Evolutionary conservation across 1,140 invertebrate species (phyloP).

Genomic region (Lepidurus arcticus): DNA sequence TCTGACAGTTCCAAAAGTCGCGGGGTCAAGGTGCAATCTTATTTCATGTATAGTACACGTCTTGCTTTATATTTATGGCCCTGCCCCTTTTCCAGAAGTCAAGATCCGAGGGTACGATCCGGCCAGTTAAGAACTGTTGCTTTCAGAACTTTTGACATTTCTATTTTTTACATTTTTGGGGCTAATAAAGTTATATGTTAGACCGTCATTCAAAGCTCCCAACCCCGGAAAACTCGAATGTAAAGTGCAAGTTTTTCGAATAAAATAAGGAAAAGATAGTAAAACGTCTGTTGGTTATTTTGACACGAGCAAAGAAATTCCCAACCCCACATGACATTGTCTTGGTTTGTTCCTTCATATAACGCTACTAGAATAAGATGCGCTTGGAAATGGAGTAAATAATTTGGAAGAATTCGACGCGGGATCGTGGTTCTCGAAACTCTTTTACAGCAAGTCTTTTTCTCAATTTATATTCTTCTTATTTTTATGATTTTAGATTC

Average conservation of each 20-base stretch:
- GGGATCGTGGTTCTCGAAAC: no score
- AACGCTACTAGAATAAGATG: not conserved
- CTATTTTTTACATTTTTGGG: not conserved
- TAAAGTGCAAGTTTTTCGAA: no score
- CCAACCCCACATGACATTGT: not conserved
- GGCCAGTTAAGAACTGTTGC: not conserved
- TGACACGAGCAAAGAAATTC: not conserved
- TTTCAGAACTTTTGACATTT: not conserved
- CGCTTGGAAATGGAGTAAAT: no score
- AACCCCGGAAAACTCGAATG: no score
- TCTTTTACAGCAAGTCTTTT: no score
- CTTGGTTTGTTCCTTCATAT: not conserved
- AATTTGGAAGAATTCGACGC: no score
- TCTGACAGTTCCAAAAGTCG: slow-evolving; percentile 4
- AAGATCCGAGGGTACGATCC: not conserved
- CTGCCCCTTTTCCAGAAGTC: not conserved
- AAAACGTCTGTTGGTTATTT: no score
- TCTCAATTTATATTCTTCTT: no score
- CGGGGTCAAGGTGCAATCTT: slow-evolving; percentile 8
- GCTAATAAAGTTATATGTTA: not conserved
- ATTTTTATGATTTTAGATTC: no score
- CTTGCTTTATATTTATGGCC: slow-evolving; percentile 10
- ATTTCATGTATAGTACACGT: not conserved
- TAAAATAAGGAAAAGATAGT: no score
- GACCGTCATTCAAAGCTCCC: no score